Percentiles rank a stretch among this genome's conserved stretches.
These are phyloP conservation scores for Forbesichthys papilliferus DNA, from an alignment of 2,113 vertebrate species.

Conservation along the genomic window DNA sequence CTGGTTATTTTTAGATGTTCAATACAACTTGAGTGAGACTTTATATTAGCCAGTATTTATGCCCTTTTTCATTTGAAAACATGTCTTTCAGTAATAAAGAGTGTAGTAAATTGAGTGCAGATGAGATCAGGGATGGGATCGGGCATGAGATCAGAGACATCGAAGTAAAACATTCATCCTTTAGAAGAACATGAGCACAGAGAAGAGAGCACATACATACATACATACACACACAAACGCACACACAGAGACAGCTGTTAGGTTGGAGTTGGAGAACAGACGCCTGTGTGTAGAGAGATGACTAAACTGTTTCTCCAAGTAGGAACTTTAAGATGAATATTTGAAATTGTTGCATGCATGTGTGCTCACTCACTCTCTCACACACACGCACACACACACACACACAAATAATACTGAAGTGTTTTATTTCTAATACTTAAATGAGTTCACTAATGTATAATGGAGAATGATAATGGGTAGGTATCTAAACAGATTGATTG, in stretches of 20 bases:
- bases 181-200: slow-evolving; percentile 33
- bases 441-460: too few species aligned
- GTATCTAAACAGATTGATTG: too few species aligned
- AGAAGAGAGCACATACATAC: slow-evolving; percentile 24
- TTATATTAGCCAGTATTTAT: slow-evolving; percentile 71
- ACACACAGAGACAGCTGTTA: slow-evolving; percentile 28
- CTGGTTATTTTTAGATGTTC: not conserved
- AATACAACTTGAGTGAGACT: slow-evolving; percentile 65
- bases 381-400: not conserved
- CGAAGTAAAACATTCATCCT: slow-evolving; percentile 68
- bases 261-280: not conserved
- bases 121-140: slow-evolving; percentile 84
- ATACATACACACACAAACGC: slow-evolving; percentile 5
- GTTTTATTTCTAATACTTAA: too few species aligned
- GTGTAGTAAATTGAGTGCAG: slow-evolving; percentile 95
- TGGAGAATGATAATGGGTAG: too few species aligned
- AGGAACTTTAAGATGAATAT: slow-evolving; percentile 23
- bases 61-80: slow-evolving; percentile 76
- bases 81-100: slow-evolving; percentile 75
- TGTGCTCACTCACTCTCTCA: not conserved
- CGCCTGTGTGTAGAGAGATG: slow-evolving; percentile 15
- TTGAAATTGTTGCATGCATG: slow-evolving; percentile 27
- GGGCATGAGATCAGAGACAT: slow-evolving; percentile 75
- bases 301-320: slow-evolving; percentile 21
- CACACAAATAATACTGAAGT: not conserved